phyloP scores from a whole-genome alignment of 2,888 invertebrate species.

The Himalopsyche japonica region DNA sequence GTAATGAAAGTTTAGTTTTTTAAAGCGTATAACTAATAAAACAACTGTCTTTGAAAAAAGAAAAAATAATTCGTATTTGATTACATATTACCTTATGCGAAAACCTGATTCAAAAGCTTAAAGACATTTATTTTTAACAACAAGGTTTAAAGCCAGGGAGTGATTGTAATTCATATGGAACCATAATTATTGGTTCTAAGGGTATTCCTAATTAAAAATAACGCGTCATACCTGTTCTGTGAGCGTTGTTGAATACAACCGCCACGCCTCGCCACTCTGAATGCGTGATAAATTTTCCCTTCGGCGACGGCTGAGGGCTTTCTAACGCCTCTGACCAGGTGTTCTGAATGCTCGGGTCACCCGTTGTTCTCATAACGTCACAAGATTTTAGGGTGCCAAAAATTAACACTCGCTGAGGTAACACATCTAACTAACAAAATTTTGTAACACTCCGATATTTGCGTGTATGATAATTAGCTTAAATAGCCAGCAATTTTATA shows the following conservation, averaged over 20 bases:
- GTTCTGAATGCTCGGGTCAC: neutral
- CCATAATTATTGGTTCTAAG: neutral
- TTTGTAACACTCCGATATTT: too few species aligned
- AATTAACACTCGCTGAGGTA: neutral
- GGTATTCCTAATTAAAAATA: neutral
- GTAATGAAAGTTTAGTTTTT: too few species aligned
- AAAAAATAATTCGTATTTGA: too few species aligned
- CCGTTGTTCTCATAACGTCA: neutral
- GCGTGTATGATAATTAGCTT: too few species aligned
- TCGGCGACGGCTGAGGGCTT: neutral
- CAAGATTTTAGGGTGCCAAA: neutral
- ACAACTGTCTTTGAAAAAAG: too few species aligned
- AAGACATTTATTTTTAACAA: too few species aligned
- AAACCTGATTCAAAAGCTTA: too few species aligned
- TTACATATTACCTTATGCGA: too few species aligned
- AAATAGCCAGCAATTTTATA: too few species aligned
- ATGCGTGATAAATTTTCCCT: neutral
- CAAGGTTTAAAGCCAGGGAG: too few species aligned
- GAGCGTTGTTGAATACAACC: neutral
- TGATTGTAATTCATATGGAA: neutral
- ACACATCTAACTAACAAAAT: too few species aligned
- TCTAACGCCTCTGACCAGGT: neutral
- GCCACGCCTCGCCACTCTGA: neutral
- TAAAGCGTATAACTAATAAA: too few species aligned
- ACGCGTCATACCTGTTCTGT: neutral